A percentile compares a stretch with the other conserved stretches of the same genome.
phyloP scores from a whole-genome alignment of 2,888 invertebrate species.

The Sminthurinus aureus region DNA sequence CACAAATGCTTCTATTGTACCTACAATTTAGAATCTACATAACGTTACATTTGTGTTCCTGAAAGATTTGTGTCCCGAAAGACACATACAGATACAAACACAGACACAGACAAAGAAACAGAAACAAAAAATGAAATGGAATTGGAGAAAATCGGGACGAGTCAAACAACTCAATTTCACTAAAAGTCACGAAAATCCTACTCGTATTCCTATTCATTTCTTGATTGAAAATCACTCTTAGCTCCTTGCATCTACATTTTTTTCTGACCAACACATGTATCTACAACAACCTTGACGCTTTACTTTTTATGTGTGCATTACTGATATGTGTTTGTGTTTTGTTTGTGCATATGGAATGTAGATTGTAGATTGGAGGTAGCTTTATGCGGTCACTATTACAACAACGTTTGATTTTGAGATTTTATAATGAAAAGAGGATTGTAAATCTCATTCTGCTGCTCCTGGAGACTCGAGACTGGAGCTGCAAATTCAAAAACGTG shows the following conservation, averaged over 20 bases:
- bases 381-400: no score
- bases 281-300: neutral
- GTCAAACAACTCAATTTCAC: conserved; percentile 40
- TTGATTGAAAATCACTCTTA: conserved; percentile 39
- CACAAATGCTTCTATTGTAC: no score
- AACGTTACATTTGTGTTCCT: no score
- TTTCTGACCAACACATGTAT: neutral
- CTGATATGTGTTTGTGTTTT: neutral
- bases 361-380: no score
- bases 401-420: no score
- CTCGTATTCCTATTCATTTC: conserved; percentile 34
- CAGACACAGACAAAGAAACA: no score
- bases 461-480: neutral
- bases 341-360: neutral
- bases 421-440: no score
- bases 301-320: neutral
- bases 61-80: no score
- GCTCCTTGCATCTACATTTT: neutral
- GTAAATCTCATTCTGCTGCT: no score
- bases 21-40: no score
- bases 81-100: no score
- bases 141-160: conserved; percentile 14
- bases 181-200: conserved; percentile 42
- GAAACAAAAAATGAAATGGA: conserved; percentile 13
- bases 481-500: neutral